phyloP scores from a whole-genome alignment of 2,113 vertebrate species.

The Ophthalmolycus amberensis region DNA sequence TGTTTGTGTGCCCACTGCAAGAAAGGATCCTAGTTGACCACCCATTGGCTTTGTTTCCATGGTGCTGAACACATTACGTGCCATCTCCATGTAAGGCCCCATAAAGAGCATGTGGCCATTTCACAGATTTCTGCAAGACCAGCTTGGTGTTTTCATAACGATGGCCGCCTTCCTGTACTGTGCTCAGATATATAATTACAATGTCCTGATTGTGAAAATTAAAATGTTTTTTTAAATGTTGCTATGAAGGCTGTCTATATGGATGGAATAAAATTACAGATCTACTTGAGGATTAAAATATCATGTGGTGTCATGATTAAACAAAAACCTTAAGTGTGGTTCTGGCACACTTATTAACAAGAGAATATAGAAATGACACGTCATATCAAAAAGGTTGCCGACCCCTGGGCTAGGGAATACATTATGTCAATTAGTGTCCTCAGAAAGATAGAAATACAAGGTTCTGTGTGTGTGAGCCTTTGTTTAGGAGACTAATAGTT shows the following conservation, averaged over 20 bases:
- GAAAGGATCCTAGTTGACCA: background rate
- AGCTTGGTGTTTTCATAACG: background rate
- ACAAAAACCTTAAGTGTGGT: background rate
- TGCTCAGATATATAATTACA: too few relatives aligned
- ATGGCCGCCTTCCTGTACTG: too few relatives aligned
- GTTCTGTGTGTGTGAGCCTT: background rate
- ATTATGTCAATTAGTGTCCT: background rate
- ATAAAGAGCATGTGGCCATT: background rate
- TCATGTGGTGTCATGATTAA: background rate
- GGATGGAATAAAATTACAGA: background rate
- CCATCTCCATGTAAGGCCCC: background rate
- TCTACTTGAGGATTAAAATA: too few relatives aligned
- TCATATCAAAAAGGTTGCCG: background rate
- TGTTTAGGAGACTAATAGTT: slow-evolving; percentile 26
- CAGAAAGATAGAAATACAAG: background rate
- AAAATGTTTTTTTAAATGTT: background rate
- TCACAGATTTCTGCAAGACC: background rate
- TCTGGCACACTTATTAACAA: background rate
- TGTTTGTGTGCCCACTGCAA: background rate
- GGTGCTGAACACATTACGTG: background rate
- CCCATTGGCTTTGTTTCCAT: background rate
- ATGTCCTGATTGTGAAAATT: too few relatives aligned
- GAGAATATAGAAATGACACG: background rate
- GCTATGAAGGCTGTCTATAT: background rate
- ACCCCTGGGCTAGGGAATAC: background rate